Base-by-base conservation (phyloP, 2,888 invertebrate genomes). In the Enchytraeus crypticus region DNA sequence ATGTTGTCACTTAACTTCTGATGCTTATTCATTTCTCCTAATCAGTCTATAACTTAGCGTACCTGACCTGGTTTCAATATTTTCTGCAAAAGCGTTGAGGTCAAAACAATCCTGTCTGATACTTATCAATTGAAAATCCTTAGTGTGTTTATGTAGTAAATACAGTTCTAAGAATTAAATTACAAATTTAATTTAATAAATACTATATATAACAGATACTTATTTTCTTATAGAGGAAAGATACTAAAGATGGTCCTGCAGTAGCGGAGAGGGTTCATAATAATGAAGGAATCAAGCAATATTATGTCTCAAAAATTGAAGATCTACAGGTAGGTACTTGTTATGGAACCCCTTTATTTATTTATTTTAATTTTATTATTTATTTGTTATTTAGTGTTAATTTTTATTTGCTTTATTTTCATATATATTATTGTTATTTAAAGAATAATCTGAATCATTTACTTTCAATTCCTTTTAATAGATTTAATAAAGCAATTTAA, bases 301-400 rank as follows among this genome's bases (percentile, higher is more conserved):
- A 98, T 81, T 98, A 96, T 77, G 88, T 92, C 71, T 92, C 93
- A 55, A 97, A 98, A 82, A 96, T 96, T 65, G 97, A 98, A 80
- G 96, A 97, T 80, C 83, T 97, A 27, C 93, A 95, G 80, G 81
- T 81, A 72, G 30, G 1, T 21, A 32, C 11, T 8, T 29, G 11
- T 30, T 29, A 14, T 23, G 11, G 29, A 53, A 30, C 34, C 11
- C 51, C 34, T 26, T 32, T 29, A 18, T 60, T 23, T n/a, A 27
- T 60, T 51, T 49, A 62, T 29, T 23, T 59, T 57, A 49, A 27
- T 51, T 51, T 32, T 51, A 18, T 51, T n/a, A 29, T 27, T 27
- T 26, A 26, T 23, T 23, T 27, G n/a, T 57, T 30, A 5, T 11
- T 8, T 23, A 8, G 23, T 27, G 27, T 46, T 14, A 18, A 58